A percentile compares a stretch with the other conserved stretches of the same genome.
Conservation (phyloP, 1,140 invertebrate species). For the Hyles euphorbiae region DNA sequence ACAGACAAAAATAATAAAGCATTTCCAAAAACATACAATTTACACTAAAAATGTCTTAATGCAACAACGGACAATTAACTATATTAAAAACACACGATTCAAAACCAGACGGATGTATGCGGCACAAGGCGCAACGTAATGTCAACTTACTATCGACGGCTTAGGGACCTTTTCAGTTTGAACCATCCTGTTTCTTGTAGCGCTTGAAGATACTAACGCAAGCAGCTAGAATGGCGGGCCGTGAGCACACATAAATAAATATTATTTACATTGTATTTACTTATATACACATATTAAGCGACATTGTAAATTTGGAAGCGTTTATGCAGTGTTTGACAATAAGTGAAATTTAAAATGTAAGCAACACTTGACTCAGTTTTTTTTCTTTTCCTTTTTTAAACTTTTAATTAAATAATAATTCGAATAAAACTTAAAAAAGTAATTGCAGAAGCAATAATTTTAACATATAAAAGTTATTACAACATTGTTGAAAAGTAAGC, state of each 20-base stretch:
- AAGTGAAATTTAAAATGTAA: too few species aligned
- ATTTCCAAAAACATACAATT: too few species aligned
- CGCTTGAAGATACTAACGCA: conserved; percentile 53
- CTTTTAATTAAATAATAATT: too few species aligned
- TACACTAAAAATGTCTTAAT: neutral
- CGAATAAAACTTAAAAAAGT: too few species aligned
- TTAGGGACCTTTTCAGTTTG: conserved; percentile 29
- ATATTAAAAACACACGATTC: conserved; percentile 8
- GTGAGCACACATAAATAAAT: conserved; percentile 26
- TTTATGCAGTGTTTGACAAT: too few species aligned
- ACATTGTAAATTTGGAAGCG: too few species aligned
- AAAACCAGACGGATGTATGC: conserved; percentile 6
- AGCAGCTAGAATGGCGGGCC: conserved; percentile 52
- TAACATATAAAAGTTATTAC: too few species aligned
- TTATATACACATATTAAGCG: conserved; percentile 14
- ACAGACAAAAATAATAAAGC: too few species aligned
- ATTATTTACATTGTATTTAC: conserved; percentile 23
- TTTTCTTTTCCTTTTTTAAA: too few species aligned
- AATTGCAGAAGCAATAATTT: too few species aligned
- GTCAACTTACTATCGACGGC: conserved; percentile 49
- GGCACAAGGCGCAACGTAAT: conserved; percentile 4
- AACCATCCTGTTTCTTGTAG: conserved; percentile 32
- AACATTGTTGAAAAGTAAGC: too few species aligned
- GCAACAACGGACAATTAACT: neutral
- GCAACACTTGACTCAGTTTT: too few species aligned